Evolutionary conservation across 2,113 vertebrate species (phyloP).

Genomic region (Microtus pennsylvanicus): DNA sequence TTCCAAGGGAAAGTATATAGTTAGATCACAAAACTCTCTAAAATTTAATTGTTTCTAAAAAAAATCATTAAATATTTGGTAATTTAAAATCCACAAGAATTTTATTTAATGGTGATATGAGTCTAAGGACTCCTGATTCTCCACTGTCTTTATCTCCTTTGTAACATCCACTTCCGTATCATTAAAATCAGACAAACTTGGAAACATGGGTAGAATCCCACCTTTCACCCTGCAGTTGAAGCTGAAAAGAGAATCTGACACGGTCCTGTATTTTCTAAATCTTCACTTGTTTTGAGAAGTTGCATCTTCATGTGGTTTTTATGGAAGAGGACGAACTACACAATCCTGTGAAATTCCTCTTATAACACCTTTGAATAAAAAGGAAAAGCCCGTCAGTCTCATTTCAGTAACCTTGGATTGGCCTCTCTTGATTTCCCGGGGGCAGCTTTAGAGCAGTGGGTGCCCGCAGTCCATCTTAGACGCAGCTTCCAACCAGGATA

Average conservation of each 20-base stretch:
- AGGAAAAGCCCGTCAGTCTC: not conserved
- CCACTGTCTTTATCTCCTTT: not conserved
- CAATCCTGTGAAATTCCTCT: not conserved
- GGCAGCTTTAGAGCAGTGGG: not conserved
- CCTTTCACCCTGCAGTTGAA: not conserved
- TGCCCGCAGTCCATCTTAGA: not conserved
- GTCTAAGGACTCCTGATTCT: not conserved
- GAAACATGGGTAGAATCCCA: not conserved
- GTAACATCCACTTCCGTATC: not conserved
- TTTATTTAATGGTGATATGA: not conserved
- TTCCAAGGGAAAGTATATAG: constrained; percentile 28
- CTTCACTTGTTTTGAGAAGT: not conserved
- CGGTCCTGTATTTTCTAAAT: not conserved
- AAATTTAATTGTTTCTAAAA: constrained; percentile 33
- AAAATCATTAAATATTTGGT: constrained; percentile 32
- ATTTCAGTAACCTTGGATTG: not conserved
- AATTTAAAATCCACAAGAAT: constrained; percentile 36
- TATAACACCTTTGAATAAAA: not conserved
- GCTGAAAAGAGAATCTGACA: not conserved
- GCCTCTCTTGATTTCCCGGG: not conserved
- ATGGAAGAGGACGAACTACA: not conserved
- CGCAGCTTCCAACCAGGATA: not conserved
- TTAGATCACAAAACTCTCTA: constrained; percentile 14
- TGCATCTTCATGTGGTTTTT: not conserved
- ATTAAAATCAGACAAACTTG: not conserved